phyloP scores from a whole-genome alignment of 1,140 invertebrate genomes.

The Polypedilum vanderplanki region DNA sequence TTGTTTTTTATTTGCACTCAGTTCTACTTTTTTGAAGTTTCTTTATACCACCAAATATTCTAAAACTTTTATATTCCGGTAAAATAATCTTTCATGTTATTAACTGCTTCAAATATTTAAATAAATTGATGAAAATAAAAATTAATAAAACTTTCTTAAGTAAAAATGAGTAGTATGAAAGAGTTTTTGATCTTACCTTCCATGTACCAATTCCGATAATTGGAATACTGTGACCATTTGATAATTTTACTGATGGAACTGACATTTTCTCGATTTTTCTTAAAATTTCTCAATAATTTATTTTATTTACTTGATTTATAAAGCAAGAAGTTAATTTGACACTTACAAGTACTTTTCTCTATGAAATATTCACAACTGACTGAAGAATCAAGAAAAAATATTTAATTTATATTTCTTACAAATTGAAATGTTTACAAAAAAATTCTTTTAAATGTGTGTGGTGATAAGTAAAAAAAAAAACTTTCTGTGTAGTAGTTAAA shows the following conservation, averaged over 20 bases:
- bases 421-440: not conserved
- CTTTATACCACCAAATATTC: too few species aligned
- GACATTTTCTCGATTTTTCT: not conserved
- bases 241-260: not conserved
- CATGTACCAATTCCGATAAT: not conserved
- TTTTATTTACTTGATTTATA: not conserved
- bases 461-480: not conserved
- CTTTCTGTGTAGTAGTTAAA: too few species aligned
- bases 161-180: too few species aligned
- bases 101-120: too few species aligned
- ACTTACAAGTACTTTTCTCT: not conserved
- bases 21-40: too few species aligned
- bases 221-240: not conserved
- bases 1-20: too few species aligned
- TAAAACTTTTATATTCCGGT: too few species aligned
- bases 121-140: too few species aligned
- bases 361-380: not conserved
- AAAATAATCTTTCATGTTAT: too few species aligned
- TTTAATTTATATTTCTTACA: not conserved
- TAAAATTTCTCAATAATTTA: not conserved
- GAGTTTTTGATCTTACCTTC: conserved; percentile 5
- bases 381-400: not conserved
- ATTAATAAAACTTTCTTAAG: too few species aligned
- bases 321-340: not conserved
- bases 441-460: not conserved